Evolutionary conservation across 2,797 vertebrate species (phyloP).

Genomic region (Psittacula derbiana): DNA sequence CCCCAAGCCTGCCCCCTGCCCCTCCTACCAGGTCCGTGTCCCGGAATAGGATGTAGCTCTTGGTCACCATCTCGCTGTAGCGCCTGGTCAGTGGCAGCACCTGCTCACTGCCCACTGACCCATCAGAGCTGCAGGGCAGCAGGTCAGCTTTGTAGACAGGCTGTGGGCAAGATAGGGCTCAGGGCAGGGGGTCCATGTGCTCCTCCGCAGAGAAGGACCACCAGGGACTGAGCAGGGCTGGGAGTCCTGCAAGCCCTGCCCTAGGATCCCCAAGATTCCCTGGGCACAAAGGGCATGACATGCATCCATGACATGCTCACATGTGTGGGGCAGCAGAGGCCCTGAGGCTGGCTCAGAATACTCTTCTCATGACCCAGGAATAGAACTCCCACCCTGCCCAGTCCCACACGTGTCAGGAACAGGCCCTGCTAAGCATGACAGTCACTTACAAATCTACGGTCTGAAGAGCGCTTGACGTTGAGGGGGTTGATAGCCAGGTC

Average conservation of each 20-base stretch:
- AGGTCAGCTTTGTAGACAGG: constrained; percentile 85
- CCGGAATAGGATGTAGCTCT: constrained; percentile 80
- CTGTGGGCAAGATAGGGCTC: constrained; percentile 66
- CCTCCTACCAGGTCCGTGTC: constrained; percentile 87
- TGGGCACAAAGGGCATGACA: accelerated
- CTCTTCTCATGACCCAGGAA: accelerated
- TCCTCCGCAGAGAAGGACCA: neutral
- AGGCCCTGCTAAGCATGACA: accelerated
- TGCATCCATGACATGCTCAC: neutral
- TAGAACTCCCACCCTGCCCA: neutral
- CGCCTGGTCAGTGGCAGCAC: constrained; percentile 68
- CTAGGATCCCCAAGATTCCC: neutral
- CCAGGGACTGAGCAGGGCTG: too few relatives aligned
- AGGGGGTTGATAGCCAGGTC: constrained; percentile 71
- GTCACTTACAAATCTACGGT: constrained; percentile 86
- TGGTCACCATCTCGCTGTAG: constrained; percentile 80
- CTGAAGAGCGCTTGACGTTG: constrained; percentile 78
- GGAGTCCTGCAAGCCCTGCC: neutral
- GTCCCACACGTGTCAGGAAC: accelerated
- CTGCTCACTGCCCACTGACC: neutral
- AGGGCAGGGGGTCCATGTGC: neutral
- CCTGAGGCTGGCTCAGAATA: accelerated
- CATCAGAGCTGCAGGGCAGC: constrained; percentile 59
- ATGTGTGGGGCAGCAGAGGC: neutral
- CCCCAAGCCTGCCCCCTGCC: accelerated